phyloP scores from a whole-genome alignment of 30 jellyfish, hydroid and myxozoan genomes.

The Chrysaora quinquecirrha region DNA sequence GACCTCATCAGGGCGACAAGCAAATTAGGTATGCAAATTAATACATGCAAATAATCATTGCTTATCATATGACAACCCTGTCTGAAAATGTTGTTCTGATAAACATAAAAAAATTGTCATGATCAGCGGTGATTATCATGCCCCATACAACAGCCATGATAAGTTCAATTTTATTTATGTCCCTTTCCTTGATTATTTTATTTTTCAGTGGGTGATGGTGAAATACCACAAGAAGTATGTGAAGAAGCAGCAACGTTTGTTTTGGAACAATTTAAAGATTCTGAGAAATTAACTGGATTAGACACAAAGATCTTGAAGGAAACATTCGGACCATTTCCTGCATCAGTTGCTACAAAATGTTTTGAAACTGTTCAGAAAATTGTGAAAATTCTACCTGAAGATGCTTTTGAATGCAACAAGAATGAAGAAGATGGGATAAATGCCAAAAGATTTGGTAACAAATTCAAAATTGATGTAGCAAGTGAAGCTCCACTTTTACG shows the following conservation, averaged over 20 bases:
- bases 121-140: too few relatives aligned
- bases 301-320: constrained; percentile 68
- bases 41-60: too few relatives aligned
- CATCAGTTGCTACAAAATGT: constrained; percentile 65
- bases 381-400: constrained; percentile 50
- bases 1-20: constrained; percentile 53
- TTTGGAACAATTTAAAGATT: constrained; percentile 62
- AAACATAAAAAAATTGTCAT: neutral
- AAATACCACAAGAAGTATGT: constrained; percentile 67
- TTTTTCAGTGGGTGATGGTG: constrained; percentile 66
- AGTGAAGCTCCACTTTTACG: neutral
- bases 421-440: neutral
- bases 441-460: constrained; percentile 71
- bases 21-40: constrained; percentile 60
- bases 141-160: too few relatives aligned
- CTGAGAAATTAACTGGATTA: constrained; percentile 53
- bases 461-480: constrained; percentile 54
- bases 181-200: too few relatives aligned
- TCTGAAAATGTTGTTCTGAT: neutral
- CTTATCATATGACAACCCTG: too few relatives aligned
- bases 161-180: too few relatives aligned
- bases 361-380: constrained; percentile 73
- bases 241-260: constrained; percentile 85
- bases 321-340: constrained; percentile 90
- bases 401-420: constrained; percentile 19